Evolutionary conservation across 2,113 vertebrate genomes (phyloP).

Genomic region (Calidris pugnax): DNA sequence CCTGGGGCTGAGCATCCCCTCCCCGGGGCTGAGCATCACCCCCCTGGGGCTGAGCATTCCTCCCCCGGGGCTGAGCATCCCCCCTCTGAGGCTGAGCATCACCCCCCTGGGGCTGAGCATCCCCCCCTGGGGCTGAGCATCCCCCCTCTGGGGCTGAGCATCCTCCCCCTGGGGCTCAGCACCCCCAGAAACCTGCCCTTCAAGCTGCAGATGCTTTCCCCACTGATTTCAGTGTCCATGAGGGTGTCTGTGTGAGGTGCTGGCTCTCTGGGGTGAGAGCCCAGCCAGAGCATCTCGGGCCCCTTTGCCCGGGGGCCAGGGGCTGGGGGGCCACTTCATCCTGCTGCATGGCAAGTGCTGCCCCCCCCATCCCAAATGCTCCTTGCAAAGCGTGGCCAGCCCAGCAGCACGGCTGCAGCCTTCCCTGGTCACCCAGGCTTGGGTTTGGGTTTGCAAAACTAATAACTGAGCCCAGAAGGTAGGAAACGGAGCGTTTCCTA

Average conservation of each 20-base stretch:
- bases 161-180: background rate
- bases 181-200: background rate
- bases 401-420: background rate
- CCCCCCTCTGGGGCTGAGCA: too few relatives aligned
- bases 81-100: too few relatives aligned
- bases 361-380: background rate
- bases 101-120: too few relatives aligned
- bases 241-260: background rate
- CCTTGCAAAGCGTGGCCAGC: background rate
- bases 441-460: background rate
- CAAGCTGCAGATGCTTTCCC: rapidly evolving
- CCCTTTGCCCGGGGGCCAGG: background rate
- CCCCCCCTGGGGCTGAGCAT: too few relatives aligned
- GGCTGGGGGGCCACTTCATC: background rate
- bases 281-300: background rate
- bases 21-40: too few relatives aligned
- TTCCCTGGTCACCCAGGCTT: background rate
- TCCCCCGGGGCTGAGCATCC: too few relatives aligned
- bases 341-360: rapidly evolving
- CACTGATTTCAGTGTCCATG: background rate
- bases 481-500: background rate
- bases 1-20: too few relatives aligned
- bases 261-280: background rate
- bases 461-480: background rate
- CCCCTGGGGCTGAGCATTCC: too few relatives aligned